Evolutionary conservation across 2,888 invertebrate species (phyloP).

Genomic region (Drepanosiphum platanoidis): DNA sequence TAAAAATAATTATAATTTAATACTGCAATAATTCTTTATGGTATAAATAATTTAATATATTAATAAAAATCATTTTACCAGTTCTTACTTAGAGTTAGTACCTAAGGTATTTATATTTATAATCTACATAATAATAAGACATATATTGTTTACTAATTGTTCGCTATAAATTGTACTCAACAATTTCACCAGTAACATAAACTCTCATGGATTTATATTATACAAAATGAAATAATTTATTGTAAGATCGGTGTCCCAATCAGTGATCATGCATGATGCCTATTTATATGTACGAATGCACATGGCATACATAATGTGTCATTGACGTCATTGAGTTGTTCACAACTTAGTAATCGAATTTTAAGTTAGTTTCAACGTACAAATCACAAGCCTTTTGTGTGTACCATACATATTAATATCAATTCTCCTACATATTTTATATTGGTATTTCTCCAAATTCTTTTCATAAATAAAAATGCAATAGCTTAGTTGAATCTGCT

Average conservation of each 20-base stretch:
- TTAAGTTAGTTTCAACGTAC: constrained; percentile 36
- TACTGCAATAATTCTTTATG: too few species aligned
- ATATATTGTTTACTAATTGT: neutral
- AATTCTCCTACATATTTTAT: neutral
- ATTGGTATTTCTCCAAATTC: neutral
- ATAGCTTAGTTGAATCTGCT: too few species aligned
- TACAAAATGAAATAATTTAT: constrained; percentile 12
- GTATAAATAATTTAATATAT: too few species aligned
- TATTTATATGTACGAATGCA: constrained; percentile 30
- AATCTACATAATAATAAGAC: too few species aligned
- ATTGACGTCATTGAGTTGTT: constrained; percentile 55
- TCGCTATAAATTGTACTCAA: neutral
- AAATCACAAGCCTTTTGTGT: neutral
- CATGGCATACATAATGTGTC: constrained; percentile 47
- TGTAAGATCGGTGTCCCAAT: constrained; percentile 5
- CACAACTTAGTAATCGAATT: constrained; percentile 28
- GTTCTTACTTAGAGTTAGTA: too few species aligned
- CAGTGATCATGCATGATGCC: too few species aligned
- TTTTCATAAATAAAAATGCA: neutral
- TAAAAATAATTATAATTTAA: too few species aligned
- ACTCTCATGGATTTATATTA: neutral
- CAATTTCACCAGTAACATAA: neutral
- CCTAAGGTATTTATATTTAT: too few species aligned
- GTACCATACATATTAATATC: neutral
- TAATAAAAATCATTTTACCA: too few species aligned